Evolutionary conservation across 2,113 vertebrate species (phyloP), one percentile per base, ranked within the genome.

Genomic region (Guaruba guarouba): DNA sequence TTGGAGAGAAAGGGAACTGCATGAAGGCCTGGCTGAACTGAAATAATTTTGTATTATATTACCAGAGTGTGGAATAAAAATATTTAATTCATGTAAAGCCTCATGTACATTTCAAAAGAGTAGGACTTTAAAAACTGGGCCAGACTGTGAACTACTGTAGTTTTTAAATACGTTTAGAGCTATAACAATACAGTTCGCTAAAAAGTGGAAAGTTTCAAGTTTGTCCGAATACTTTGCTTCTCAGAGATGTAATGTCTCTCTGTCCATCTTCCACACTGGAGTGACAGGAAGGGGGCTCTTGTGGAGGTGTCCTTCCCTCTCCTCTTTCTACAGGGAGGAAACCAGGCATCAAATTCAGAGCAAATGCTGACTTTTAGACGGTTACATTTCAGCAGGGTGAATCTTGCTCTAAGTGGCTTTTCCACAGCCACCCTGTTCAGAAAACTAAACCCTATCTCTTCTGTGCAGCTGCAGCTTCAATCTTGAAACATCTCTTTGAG

Each of bases 361-460:
- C 25, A 67, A 86, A 67, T 1, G 0, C 17, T 0, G 0, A 5
- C 24, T 77, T 70, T 49, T 59, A 74, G 54, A 7, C 28, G 25
- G 37, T 54, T 91, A 20, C 7, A 20, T 78, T 89, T 91, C 55
- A 94, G 25, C 64, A 48, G 43, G 7, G n/a, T 23, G 3, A 31
- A 57, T 69, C 62, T 69, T 63, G 5, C 29, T 76, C 44, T 22
- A 33, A 0, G 6, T 67, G 23, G 33, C 44, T 76, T 54, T 85
- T 70, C 31, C 31, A 44, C 19, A 70, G 51, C 23, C n/a, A 54
- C 25, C 22, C 19, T 12, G 8, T n/a, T 39, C 55, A 76, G 39
- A 49, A 82, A 55, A 76, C 35, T 17, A 11, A 69, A 39, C 17
- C 13, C 46, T 22, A 4, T 28, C 31, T 41, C 29, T 61, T 76